These are phyloP conservation scores for Fulmarus glacialis DNA, from an alignment of 2,113 vertebrate species.

Conservation along the genomic window DNA sequence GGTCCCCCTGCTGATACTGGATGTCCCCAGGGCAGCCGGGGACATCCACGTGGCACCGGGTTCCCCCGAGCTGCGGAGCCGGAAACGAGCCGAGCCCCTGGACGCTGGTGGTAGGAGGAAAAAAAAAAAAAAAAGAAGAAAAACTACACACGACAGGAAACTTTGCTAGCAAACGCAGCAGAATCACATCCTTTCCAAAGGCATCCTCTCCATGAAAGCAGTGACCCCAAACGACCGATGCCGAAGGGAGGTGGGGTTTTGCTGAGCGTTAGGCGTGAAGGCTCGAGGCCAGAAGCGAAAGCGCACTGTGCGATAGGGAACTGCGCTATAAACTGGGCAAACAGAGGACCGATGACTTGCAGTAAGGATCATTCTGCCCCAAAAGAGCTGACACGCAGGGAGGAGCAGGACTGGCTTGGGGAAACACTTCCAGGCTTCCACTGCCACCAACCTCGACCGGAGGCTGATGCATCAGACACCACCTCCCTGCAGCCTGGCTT, in stretches of 20 bases:
- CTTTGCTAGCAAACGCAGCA: slow-evolving; percentile 1
- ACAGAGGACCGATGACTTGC: rapidly evolving
- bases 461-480: not conserved
- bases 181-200: not conserved
- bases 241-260: rapidly evolving
- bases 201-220: not conserved
- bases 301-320: not conserved
- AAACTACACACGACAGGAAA: not conserved
- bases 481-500: not conserved
- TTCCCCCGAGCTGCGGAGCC: rapidly evolving
- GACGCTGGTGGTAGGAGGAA: not conserved
- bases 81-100: not conserved
- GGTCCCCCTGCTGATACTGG: not conserved
- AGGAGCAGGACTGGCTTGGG: not conserved
- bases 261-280: not conserved
- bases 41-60: not conserved
- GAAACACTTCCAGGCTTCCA: not conserved
- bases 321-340: rapidly evolving
- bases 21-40: not conserved
- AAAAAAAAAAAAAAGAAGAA: not conserved
- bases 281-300: not conserved
- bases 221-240: not conserved
- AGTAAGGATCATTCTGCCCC: not conserved
- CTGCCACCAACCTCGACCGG: rapidly evolving
- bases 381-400: not conserved